Evolutionary conservation across 2,888 invertebrate genomes (phyloP).

Genomic region (Lochmaea capreae): DNA sequence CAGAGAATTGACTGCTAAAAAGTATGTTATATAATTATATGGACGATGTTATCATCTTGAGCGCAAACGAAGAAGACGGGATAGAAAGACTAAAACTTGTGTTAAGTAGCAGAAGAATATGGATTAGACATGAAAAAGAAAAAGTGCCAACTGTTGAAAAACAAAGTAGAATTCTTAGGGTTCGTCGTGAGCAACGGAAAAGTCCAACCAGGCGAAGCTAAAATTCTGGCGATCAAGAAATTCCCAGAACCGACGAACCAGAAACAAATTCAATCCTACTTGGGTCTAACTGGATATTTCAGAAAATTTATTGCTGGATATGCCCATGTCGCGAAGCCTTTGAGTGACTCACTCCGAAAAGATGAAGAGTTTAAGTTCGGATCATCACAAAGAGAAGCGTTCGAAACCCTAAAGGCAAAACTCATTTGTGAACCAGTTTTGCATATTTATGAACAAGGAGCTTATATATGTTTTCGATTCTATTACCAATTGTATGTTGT

Average conservation of each 20-base stretch:
- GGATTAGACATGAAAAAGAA: conserved; percentile 55
- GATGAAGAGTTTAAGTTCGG: conserved; percentile 42
- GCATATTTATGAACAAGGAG: conserved; percentile 40
- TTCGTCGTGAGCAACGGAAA: conserved; percentile 46
- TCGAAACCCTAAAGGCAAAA: conserved; percentile 34
- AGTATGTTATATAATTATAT: conserved; percentile 25
- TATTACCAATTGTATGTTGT: no score
- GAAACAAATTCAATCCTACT: conserved; percentile 54
- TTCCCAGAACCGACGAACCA: no score
- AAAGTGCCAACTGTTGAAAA: conserved; percentile 59
- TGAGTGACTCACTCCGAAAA: conserved; percentile 53
- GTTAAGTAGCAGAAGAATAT: conserved; percentile 35
- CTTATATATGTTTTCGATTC: no score
- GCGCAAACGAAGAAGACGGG: conserved; percentile 27
- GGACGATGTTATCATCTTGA: conserved; percentile 11
- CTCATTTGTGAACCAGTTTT: conserved; percentile 37
- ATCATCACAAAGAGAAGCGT: conserved; percentile 38
- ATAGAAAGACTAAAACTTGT: conserved; percentile 13
- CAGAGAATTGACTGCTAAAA: conserved; percentile 6
- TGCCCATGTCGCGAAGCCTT: conserved; percentile 56
- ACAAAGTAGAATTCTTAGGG: conserved; percentile 46
- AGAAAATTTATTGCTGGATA: conserved; percentile 57
- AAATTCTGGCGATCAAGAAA: conserved; percentile 46
- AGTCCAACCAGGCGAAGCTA: conserved; percentile 45
- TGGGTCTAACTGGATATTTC: conserved; percentile 58